Conservation (phyloP, 1,140 invertebrate genomes). For the Megalopta genalis region DNA sequence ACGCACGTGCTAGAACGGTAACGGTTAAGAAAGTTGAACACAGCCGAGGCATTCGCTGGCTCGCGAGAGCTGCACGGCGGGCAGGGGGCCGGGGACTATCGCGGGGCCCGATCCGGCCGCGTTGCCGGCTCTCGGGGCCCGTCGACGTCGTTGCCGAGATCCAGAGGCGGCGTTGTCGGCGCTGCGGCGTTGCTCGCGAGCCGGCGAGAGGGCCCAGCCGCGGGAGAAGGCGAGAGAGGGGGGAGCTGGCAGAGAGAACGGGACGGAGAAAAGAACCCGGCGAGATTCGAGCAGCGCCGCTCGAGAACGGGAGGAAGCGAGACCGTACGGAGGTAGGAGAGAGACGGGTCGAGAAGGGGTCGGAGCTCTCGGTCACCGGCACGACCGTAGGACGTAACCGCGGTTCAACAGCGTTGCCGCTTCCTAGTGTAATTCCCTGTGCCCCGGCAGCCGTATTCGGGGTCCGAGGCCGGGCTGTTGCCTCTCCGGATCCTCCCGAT, state of each 20-base stretch:
- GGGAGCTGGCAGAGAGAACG: neutral
- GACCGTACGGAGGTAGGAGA: neutral
- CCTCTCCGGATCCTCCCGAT: constrained; percentile 8
- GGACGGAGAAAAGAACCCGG: constrained; percentile 22
- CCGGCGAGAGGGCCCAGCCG: neutral
- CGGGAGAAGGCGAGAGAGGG: too few species aligned
- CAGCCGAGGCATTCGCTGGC: constrained; percentile 12
- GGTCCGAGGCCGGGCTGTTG: constrained; percentile 38
- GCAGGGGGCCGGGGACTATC: constrained; percentile 7
- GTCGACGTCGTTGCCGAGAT: constrained; percentile 32
- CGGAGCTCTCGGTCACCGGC: constrained; percentile 46
- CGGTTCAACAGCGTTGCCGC: constrained; percentile 32
- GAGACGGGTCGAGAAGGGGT: neutral
- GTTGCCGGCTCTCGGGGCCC: constrained; percentile 21
- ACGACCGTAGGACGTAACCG: constrained; percentile 40
- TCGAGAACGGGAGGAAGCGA: too few species aligned
- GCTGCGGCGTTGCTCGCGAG: constrained; percentile 15
- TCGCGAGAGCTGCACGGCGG: too few species aligned
- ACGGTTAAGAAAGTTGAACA: constrained; percentile 45
- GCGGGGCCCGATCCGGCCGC: constrained; percentile 23
- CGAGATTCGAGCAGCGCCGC: neutral
- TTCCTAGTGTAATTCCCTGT: constrained; percentile 35
- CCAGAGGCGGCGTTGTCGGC: constrained; percentile 19
- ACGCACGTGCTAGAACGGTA: constrained; percentile 38
- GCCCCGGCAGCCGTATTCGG: constrained; percentile 18